Evolutionary conservation across 2,797 vertebrate species (phyloP), one percentile per base, ranked within the genome.

Genomic region (Microhierax caerulescens): DNA sequence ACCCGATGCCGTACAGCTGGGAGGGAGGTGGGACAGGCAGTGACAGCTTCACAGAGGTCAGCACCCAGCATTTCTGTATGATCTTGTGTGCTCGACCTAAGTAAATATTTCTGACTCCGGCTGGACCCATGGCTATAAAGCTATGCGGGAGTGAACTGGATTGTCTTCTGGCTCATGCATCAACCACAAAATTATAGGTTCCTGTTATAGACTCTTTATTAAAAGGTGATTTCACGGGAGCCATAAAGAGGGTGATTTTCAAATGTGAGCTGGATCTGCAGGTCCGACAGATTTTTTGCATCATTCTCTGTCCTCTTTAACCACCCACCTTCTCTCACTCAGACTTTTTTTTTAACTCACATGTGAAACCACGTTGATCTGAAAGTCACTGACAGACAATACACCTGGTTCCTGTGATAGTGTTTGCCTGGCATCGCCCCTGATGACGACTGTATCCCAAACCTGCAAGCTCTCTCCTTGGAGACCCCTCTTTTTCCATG

Each of bases 191-290:
- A 96, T 93, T 61, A 78, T 4, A 94, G 85, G 79, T 61, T 91
- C 57, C 32, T 72, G 11, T 54, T 50, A 11, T 5, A 90, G 88
- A 15, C 78, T 69, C 75, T 45, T 69, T 4, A 74, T 93, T 85
- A 92, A 37, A 78, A 85, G 85, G 89, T 78, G 91, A 83, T 91
- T 95, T 77, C 61, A 36, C 6, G 0, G 77, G 56, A 85, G 89
- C 53, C 15, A 2, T 20, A n/a, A n/a, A 51, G 70, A 73, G 60
- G 69, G 63, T 39, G 93, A 83, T 88, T 94, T 83, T 70, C 93
- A 90, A 21, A 64, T 11, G 57, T 3, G 79, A 96, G 95, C 96
- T 0, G 61, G 96, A 94, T 95, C 91, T 92, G 89, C 95, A 76
- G 84, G 93, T 91, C 85, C 16, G 0, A 59, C 89, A 68, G 72